Evolutionary conservation across 2,888 invertebrate species (phyloP), one percentile per base, ranked within the genome.

Genomic region (Timema podura): DNA sequence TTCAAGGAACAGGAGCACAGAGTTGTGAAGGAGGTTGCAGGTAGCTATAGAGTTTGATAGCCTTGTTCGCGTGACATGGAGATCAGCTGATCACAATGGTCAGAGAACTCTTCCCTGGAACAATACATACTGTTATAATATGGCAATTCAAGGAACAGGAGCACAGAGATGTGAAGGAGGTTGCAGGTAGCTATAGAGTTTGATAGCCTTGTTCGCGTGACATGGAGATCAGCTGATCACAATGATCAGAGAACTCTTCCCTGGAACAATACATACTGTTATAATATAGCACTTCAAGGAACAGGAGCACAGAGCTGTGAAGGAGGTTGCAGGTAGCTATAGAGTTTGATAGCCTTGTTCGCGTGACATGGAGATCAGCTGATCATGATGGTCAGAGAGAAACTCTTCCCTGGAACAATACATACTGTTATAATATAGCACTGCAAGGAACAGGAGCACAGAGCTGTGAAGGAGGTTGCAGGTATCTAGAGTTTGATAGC

Each of bases 401-500:
- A 87, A 76, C 84, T 85, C 77, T 87, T 87, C 11, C 87, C 87
- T 87, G 80, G 11, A 77, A 77, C 67, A 61, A 11, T 7, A 30
- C 46, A 47, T 15, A 47, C 13, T n/a, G n/a, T n/a, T n/a, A n/a
- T n/a, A n/a, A n/a, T n/a, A n/a, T n/a, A n/a, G n/a, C n/a, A n/a
- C n/a, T n/a, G n/a, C n/a, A n/a, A n/a, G n/a, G n/a, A n/a, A n/a
- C n/a, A n/a, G n/a, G n/a, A n/a, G n/a, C n/a, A n/a, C n/a, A n/a
- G n/a, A n/a, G n/a, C n/a, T n/a, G n/a, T n/a, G n/a, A n/a, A n/a
- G n/a, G n/a, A n/a, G n/a, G n/a, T n/a, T n/a, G n/a, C n/a, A n/a
- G n/a, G n/a, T n/a, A n/a, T n/a, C n/a, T n/a, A n/a, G 64, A 88
- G 86, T 80, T 88, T 88, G 78, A 88, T 88, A 70, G 86, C 87